These are phyloP conservation scores for Scylla paramamosain DNA, from an alignment of 1,140 invertebrate genomes.

Conservation along the genomic window DNA sequence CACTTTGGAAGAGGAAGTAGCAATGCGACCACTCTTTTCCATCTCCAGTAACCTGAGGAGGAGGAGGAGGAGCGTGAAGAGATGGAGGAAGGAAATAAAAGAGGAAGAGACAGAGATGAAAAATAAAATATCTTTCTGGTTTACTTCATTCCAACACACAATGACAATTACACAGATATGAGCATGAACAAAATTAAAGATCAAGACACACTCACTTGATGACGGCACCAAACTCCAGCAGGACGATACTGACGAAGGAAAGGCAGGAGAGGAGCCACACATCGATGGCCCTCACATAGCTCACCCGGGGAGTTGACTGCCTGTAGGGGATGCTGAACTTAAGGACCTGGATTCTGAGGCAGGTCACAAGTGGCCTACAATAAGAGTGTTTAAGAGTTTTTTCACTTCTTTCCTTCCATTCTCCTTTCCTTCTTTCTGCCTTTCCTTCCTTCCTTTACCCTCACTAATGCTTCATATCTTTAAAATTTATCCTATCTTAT, in stretches of 20 bases:
- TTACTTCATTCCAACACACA: background rate
- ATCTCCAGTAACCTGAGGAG: slow-evolving; percentile 23
- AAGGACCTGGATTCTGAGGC: slow-evolving; percentile 33
- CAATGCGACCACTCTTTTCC: background rate
- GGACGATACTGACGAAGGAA: slow-evolving; percentile 39
- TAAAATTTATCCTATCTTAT: too few relatives aligned
- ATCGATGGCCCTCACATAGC: slow-evolving; percentile 57
- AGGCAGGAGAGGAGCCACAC: slow-evolving; percentile 57
- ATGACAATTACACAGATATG: background rate
- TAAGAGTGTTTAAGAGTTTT: background rate
- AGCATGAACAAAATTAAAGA: background rate
- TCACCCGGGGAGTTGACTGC: slow-evolving; percentile 56
- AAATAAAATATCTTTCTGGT: background rate
- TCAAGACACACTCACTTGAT: slow-evolving; percentile 56
- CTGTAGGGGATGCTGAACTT: slow-evolving; percentile 39
- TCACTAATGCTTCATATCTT: too few relatives aligned
- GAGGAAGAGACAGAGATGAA: background rate
- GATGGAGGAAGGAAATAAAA: background rate
- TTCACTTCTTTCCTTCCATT: background rate
- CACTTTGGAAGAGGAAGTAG: background rate
- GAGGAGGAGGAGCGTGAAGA: background rate
- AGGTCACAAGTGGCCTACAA: slow-evolving; percentile 46
- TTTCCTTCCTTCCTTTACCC: too few relatives aligned
- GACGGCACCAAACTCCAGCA: slow-evolving; percentile 55
- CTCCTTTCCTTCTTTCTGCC: background rate